Evolutionary conservation across 1,140 invertebrate species (phyloP).

Genomic region (Caenorhabditis latens): DNA sequence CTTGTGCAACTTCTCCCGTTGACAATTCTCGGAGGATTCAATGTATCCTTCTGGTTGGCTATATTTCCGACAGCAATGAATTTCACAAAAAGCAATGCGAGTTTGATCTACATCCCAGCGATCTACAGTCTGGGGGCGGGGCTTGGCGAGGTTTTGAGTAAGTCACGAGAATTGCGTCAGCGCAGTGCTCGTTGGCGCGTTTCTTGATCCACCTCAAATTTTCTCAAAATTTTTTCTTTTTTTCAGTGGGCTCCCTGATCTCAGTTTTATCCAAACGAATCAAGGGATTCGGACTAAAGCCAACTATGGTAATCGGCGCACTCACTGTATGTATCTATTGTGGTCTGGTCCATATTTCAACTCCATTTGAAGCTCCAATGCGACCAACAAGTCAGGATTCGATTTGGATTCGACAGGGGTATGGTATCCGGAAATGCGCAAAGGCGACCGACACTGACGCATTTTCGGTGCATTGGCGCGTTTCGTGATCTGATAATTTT

Average conservation of each 20-base stretch:
- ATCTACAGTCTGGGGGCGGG: not conserved
- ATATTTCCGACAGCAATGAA: slow-evolving; percentile 31
- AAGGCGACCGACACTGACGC: not conserved
- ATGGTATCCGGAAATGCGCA: not conserved
- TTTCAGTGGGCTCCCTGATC: slow-evolving; percentile 12
- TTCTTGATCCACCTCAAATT: no score
- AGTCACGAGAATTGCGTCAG: not conserved
- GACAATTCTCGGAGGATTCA: not conserved
- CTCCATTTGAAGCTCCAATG: slow-evolving; percentile 21
- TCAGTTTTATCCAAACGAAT: not conserved
- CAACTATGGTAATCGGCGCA: not conserved
- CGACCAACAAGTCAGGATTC: not conserved
- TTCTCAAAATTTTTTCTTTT: no score
- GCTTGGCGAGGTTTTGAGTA: slow-evolving; percentile 45
- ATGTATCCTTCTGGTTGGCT: slow-evolving; percentile 2
- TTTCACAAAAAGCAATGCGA: slow-evolving; percentile 3
- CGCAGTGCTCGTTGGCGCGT: no score
- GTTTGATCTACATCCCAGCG: slow-evolving; percentile 35
- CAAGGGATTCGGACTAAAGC: slow-evolving; percentile 15
- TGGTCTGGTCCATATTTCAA: not conserved
- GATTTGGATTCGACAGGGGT: not conserved
- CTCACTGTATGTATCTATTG: not conserved
- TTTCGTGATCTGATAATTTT: not conserved
- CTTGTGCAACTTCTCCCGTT: not conserved
- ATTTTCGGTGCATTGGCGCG: not conserved